Conservation (phyloP, 2,888 invertebrate genomes). For the Dryomyza anilis region DNA sequence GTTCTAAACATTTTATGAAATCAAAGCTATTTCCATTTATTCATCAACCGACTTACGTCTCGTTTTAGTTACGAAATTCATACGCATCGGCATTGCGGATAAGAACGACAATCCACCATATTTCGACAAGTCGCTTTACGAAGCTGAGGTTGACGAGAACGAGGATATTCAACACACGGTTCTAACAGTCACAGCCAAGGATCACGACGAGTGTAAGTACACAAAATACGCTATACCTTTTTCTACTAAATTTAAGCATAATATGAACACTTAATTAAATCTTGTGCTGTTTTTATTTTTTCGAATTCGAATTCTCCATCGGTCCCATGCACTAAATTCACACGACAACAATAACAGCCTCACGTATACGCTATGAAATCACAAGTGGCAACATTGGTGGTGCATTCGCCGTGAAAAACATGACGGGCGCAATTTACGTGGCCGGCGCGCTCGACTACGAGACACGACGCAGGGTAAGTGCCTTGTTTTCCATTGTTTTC, state of each 20-base stretch:
- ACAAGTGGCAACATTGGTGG: constrained; percentile 99
- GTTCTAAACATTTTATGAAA: too few relatives aligned
- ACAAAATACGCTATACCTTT: not conserved
- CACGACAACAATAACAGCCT: constrained; percentile 83
- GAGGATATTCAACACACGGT: constrained; percentile 97
- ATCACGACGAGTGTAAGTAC: constrained; percentile 98
- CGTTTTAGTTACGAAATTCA: constrained; percentile 97
- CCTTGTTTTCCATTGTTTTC: not conserved
- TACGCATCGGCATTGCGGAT: constrained; percentile 97
- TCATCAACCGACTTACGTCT: too few relatives aligned
- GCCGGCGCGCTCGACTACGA: constrained; percentile 97
- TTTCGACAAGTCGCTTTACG: constrained; percentile 95
- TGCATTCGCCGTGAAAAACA: constrained; percentile 96
- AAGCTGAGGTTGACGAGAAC: constrained; percentile 97
- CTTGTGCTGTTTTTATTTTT: not conserved
- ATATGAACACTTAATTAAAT: too few relatives aligned
- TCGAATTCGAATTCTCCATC: not conserved
- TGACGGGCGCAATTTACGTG: constrained; percentile 98
- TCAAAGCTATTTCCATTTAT: too few relatives aligned
- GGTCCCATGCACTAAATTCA: not conserved
- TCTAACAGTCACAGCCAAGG: constrained; percentile 97
- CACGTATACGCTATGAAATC: constrained; percentile 99
- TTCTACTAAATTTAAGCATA: not conserved
- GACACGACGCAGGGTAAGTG: constrained; percentile 90
- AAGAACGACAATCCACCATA: constrained; percentile 99